Percentiles rank a stretch among this genome's conserved stretches.
phyloP scores from a whole-genome alignment of 2,113 vertebrate species.

The Bos indicus region DNA sequence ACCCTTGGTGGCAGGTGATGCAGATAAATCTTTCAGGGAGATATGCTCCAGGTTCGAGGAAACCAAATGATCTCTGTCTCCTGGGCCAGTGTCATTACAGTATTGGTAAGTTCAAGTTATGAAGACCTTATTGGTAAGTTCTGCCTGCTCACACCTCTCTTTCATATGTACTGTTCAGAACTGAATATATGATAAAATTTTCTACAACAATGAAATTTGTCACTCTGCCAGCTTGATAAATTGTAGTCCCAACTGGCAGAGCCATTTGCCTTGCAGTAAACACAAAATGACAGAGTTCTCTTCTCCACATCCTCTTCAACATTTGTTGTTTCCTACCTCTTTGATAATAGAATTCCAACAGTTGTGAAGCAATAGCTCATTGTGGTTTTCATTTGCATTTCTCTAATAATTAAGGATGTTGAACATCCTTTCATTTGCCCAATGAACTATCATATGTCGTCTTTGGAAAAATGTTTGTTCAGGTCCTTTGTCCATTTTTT shows the following conservation, averaged over 20 bases:
- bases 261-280: conserved; percentile 79
- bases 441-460: background rate
- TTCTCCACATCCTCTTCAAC: background rate
- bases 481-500: background rate
- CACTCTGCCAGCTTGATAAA: conserved; percentile 79
- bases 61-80: conserved; percentile 74
- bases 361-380: background rate
- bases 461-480: background rate
- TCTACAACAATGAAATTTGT: conserved; percentile 77
- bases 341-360: background rate
- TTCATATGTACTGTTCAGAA: conserved; percentile 70
- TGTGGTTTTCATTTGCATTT: background rate
- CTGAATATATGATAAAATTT: conserved; percentile 73
- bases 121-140: conserved; percentile 29
- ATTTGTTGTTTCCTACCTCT: background rate
- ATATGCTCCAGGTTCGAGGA: conserved; percentile 48
- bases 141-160: conserved; percentile 56
- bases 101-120: conserved; percentile 68
- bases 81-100: conserved; percentile 70
- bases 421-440: background rate
- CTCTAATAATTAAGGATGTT: background rate
- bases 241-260: conserved; percentile 74
- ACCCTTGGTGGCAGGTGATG: background rate
- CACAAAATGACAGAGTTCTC: conserved; percentile 78
- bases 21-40: conserved; percentile 73